Base-by-base conservation (phyloP, 2,797 vertebrate genomes). In the Esox lucius region DNA sequence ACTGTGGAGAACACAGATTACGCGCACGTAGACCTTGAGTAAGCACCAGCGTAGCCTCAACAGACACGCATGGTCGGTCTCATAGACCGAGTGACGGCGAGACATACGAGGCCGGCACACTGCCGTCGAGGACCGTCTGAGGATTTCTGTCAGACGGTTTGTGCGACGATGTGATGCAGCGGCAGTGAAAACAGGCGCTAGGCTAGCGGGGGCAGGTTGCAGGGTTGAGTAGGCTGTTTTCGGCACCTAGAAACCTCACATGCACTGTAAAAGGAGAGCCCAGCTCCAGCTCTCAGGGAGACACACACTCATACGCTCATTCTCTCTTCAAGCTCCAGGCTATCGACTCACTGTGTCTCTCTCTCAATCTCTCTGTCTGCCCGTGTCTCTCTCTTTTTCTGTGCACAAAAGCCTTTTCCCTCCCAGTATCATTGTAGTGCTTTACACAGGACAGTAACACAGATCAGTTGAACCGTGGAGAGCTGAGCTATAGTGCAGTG, bases 351-450 rank as follows among this genome's bases (percentile, higher is more conserved):
- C 59, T 68, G 31, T 82, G 68, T 74, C 56, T 59, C 8, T 59
- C 56, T 59, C 56, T 61, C 59, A n/a, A 5, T 61, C 56, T 61
- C 7, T 59, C 22, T 61, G 4, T 11, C 0, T 61, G 22, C 56
- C 8, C 8, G 4, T 24, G 1, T 61, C 6, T 61, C n/a, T 24
- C 0, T 62, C 12, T 28, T 0, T 62, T 9, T 24, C 59, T 26
- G 9, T 64, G 1, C 28, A 19, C 49, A n/a, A 66, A 59, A 11
- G 28, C 13, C 16, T 26, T 67, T 28, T 64, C 46, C 59, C 19
- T 51, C 76, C 81, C 71, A 82, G 73, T 78, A 85, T 76, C 78
- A 80, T 86, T 82, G 85, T 86, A 87, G 82, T 90, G 89, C 83
- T 87, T 83, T 85, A 22, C 59, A 59, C 53, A 59, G n/a, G 19